phyloP scores from a whole-genome alignment of 2,888 invertebrate species.

The Pseudolycoriella hygida region DNA sequence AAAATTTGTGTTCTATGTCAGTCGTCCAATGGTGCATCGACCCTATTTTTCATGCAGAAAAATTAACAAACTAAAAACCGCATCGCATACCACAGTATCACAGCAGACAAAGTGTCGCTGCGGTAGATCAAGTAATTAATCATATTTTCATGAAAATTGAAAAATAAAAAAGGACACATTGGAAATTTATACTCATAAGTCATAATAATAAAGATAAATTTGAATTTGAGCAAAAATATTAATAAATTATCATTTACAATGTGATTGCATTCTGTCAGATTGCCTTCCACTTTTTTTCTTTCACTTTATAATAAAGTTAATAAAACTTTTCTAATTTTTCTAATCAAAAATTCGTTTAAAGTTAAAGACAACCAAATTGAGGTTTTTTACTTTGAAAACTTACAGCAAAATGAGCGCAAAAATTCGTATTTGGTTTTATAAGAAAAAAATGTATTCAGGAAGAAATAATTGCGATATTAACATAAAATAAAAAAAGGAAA shows the following conservation, averaged over 20 bases:
- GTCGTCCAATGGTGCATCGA: too few relatives aligned
- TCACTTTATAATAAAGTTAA: background rate
- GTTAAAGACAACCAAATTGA: background rate
- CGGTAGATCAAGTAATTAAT: background rate
- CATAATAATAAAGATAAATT: too few relatives aligned
- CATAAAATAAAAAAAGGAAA: background rate
- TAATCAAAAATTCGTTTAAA: background rate
- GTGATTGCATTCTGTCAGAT: too few relatives aligned
- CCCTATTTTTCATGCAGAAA: too few relatives aligned
- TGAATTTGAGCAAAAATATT: too few relatives aligned
- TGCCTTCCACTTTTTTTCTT: too few relatives aligned
- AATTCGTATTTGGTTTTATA: background rate
- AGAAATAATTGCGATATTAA: background rate
- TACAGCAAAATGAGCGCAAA: background rate
- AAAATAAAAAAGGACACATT: background rate
- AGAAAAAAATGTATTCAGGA: background rate
- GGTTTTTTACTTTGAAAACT: background rate
- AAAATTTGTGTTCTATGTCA: too few relatives aligned
- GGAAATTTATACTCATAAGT: too few relatives aligned
- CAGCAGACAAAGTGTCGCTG: background rate
- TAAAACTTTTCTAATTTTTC: conserved; percentile 1
- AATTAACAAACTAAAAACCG: too few relatives aligned
- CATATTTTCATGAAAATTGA: background rate
- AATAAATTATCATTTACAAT: too few relatives aligned
- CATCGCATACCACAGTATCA: too few relatives aligned